A percentile compares a stretch with the other conserved stretches of the same genome.
Evolutionary conservation across 2,113 vertebrate species (phyloP).

Genomic region (Scortum barcoo): DNA sequence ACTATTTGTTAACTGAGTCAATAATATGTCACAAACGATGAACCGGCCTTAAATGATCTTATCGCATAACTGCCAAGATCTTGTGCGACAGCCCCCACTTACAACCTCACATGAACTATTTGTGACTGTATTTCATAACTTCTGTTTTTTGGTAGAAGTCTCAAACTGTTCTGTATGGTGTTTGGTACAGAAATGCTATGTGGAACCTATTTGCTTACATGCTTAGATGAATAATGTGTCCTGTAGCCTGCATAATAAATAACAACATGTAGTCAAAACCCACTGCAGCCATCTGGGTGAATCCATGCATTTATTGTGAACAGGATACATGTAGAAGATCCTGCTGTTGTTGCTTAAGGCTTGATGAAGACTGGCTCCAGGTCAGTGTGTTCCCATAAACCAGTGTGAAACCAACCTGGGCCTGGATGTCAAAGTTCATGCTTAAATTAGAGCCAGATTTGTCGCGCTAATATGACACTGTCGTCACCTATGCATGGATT

Average conservation of each 20-base stretch:
- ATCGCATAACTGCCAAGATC: background rate
- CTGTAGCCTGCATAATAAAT: background rate
- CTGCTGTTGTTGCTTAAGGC: background rate
- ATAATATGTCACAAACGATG: background rate
- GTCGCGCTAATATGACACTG: constrained; percentile 59
- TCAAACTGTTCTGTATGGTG: background rate
- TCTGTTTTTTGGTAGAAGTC: background rate
- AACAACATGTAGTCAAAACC: no score
- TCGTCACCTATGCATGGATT: constrained; percentile 59
- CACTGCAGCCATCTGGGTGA: no score
- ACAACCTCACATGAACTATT: background rate
- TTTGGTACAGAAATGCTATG: background rate
- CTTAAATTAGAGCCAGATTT: constrained; percentile 75
- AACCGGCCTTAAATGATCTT: background rate
- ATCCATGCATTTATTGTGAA: background rate
- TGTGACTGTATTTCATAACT: background rate
- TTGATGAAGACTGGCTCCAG: background rate
- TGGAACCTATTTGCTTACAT: background rate
- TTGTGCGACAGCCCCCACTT: background rate
- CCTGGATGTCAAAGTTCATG: constrained; percentile 47
- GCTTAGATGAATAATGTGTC: background rate
- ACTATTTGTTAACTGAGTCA: background rate
- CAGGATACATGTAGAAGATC: no score
- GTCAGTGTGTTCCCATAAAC: constrained; percentile 3
- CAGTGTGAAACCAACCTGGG: background rate